Evolutionary conservation across 2,888 invertebrate genomes (phyloP), one percentile per base, ranked within the genome.

Genomic region (Clanis bilineata): DNA sequence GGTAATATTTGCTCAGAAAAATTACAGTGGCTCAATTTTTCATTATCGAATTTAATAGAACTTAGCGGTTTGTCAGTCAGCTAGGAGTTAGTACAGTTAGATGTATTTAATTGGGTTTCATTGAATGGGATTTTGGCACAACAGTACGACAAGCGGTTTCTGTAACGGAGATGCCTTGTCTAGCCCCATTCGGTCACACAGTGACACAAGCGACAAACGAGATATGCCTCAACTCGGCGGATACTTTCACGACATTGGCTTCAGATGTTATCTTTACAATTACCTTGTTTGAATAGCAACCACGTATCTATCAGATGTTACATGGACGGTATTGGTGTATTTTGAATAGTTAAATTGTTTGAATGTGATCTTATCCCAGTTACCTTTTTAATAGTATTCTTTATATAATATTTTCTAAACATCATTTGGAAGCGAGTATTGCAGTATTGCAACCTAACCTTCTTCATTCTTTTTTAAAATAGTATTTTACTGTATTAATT

Each of bases 51-150:
- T 15, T 41, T 18, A 18, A 41, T 41, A 41, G 18, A 28, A 6
- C n/a, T 28, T 28, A 51, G 18, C 21, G 25, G 25, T 39, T 23
- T 38, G 21, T 39, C 18, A 38, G 7, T 9, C 39, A 3, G n/a
- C 38, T 47, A 18, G 7, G 45, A 45, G 18, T 41, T 18, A 47
- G 22, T 36, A 55, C 36, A 44, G 43, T 55, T 55, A 59, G 15
- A 22, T 23, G 32, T 59, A 59, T 60, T 58, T 56, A 64, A 62
- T 62, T 61, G 58, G 41, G 47, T 58, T 58, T 44, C 54, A 62
- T 60, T 62, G 59, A 45, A 56, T 56, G 21, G 54, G 60, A 54
- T 63, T 65, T 63, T 41, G 59, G 60, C 62, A 62, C 65, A 62
- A 61, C 58, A 58, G 55, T 45, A 32, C 25, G 51, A 12, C 54